Conservation (phyloP, 2,888 invertebrate species). For the Drosophila mayaguana region DNA sequence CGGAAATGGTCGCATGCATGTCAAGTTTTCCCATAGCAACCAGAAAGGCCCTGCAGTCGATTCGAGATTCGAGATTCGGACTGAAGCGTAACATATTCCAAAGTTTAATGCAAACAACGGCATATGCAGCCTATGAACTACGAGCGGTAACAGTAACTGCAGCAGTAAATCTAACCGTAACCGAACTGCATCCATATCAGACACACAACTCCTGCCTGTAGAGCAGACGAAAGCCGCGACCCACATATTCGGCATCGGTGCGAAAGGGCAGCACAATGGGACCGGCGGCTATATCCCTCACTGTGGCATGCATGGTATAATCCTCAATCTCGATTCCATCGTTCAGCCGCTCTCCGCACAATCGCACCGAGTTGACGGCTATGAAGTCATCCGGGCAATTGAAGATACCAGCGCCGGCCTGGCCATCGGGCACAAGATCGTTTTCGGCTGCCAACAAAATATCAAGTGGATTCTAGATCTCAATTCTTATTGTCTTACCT, state of each 20-base stretch:
- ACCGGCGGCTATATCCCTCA: conserved; percentile 89
- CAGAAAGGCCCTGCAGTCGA: conserved; percentile 60
- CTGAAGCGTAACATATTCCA: conserved; percentile 67
- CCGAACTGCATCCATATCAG: conserved; percentile 50
- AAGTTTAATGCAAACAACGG: conserved; percentile 60
- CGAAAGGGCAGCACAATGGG: conserved; percentile 90
- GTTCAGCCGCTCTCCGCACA: conserved; percentile 91
- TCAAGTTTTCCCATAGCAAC: conserved; percentile 62
- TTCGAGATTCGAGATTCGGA: conserved; percentile 36
- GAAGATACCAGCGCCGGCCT: conserved; percentile 91
- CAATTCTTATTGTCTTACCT: conserved; percentile 84
- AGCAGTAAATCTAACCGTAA: conserved; percentile 31
- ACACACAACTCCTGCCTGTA: conserved; percentile 90
- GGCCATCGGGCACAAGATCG: conserved; percentile 88
- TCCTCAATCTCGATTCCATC: conserved; percentile 87
- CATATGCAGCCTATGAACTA: conserved; percentile 38
- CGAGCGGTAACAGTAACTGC: conserved; percentile 28
- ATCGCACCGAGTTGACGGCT: conserved; percentile 88
- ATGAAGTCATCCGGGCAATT: conserved; percentile 92
- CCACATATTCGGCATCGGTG: conserved; percentile 88
- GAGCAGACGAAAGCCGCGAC: conserved; percentile 89
- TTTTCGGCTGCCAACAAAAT: conserved; percentile 86
- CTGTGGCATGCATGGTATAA: conserved; percentile 89
- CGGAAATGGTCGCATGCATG: conserved; percentile 72
- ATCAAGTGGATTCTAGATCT: not conserved